These are phyloP conservation scores for Homarus americanus DNA, from an alignment of 1,140 invertebrate genomes.

Conservation along the genomic window DNA sequence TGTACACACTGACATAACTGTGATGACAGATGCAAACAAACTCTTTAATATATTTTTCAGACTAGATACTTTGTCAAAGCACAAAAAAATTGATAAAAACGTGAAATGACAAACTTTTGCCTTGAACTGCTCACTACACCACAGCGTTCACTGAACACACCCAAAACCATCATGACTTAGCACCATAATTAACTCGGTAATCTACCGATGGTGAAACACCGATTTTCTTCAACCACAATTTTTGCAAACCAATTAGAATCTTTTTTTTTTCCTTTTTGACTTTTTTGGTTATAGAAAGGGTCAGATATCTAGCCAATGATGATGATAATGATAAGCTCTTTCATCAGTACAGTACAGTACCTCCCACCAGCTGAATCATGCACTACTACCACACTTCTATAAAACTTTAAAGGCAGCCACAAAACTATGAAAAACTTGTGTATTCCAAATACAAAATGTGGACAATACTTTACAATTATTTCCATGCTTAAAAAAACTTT, in stretches of 20 bases:
- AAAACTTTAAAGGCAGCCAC: constrained; percentile 14
- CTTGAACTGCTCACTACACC: constrained; percentile 36
- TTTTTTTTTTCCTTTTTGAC: neutral
- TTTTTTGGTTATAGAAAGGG: neutral
- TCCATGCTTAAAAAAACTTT: constrained; percentile 4
- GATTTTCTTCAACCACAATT: neutral
- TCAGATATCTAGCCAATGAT: neutral
- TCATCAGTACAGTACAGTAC: neutral
- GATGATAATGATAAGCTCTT: neutral
- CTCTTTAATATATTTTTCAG: constrained; percentile 30
- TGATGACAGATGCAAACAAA: constrained; percentile 20
- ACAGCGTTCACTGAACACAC: constrained; percentile 46
- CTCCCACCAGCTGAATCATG: neutral
- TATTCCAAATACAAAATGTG: neutral
- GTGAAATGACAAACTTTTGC: constrained; percentile 39
- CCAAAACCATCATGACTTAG: constrained; percentile 53
- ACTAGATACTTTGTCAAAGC: constrained; percentile 48
- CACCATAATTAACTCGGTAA: constrained; percentile 49
- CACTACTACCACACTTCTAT: constrained; percentile 1
- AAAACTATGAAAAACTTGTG: constrained; percentile 6
- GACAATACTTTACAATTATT: constrained; percentile 9
- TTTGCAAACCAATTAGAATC: neutral
- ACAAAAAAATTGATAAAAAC: constrained; percentile 2
- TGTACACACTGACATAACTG: constrained; percentile 26
- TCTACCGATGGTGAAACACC: constrained; percentile 39